Evolutionary conservation across 2,797 vertebrate genomes (phyloP).

Genomic region (Delichon dasypus): DNA sequence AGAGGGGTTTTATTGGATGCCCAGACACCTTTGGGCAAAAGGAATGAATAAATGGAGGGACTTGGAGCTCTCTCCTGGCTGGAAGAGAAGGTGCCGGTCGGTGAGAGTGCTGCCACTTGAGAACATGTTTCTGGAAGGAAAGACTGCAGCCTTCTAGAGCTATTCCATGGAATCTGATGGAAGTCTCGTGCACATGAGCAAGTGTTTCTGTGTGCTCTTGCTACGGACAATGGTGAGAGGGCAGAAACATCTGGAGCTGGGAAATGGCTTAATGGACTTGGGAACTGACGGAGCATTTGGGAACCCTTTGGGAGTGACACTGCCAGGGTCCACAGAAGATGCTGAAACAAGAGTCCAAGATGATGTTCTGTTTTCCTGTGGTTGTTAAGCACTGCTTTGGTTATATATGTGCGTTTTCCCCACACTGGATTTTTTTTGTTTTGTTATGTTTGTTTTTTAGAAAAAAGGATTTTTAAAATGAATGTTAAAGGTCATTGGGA

Average conservation of each 20-base stretch:
- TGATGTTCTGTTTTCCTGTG: conserved; percentile 67
- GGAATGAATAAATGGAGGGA: neutral
- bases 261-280: conserved; percentile 13
- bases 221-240: neutral
- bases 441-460: neutral
- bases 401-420: conserved; percentile 63
- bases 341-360: conserved; percentile 26
- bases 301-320: conserved; percentile 9
- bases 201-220: neutral
- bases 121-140: neutral
- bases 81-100: neutral
- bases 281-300: conserved; percentile 26
- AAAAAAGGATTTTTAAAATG: conserved; percentile 44
- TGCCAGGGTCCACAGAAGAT: conserved; percentile 27
- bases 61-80: neutral
- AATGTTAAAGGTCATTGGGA: conserved; percentile 67
- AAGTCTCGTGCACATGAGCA: conserved; percentile 43
- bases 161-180: conserved; percentile 39
- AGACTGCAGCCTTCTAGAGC: neutral
- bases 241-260: conserved; percentile 32
- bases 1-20: conserved; percentile 25
- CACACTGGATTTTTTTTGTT: conserved; percentile 74
- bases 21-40: neutral
- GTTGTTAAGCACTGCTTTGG: conserved; percentile 74
- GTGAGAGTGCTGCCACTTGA: neutral